phyloP scores from a whole-genome alignment of 2,797 vertebrate genomes.

The Vespertilio murinus region DNA sequence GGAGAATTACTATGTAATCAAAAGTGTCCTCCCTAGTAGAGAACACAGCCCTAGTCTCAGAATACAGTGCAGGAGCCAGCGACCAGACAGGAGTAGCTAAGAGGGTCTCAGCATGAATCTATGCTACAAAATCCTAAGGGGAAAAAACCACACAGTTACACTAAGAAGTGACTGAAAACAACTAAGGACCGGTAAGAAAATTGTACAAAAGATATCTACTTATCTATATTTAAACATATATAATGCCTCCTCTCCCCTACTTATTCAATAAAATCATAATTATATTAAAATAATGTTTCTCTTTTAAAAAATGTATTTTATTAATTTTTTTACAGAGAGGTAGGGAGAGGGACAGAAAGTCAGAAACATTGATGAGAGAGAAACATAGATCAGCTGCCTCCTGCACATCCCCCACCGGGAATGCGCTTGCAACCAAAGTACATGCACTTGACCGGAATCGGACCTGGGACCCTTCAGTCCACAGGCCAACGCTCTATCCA shows the following conservation, averaged over 20 bases:
- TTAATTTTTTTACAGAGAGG: no score
- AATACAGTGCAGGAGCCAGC: not conserved
- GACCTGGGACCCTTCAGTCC: no score
- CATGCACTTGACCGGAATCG: no score
- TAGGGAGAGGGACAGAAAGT: no score
- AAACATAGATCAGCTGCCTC: no score
- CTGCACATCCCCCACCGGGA: no score
- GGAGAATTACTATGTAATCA: not conserved
- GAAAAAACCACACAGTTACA: not conserved
- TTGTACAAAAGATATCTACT: not conserved
- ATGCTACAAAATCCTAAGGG: not conserved
- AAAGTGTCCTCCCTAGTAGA: not conserved
- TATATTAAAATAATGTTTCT: not conserved
- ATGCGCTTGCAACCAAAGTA: no score
- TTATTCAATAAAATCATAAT: constrained; percentile 1
- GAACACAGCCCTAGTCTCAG: not conserved
- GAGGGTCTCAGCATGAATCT: not conserved
- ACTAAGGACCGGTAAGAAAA: not conserved
- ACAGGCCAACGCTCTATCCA: no score
- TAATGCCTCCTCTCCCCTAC: not conserved
- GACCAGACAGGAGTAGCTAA: not conserved
- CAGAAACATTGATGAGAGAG: no score
- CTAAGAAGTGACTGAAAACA: not conserved
- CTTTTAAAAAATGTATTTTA: not conserved
- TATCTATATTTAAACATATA: not conserved